phyloP scores from a whole-genome alignment of 2,113 vertebrate genomes.

The cattle (Bos taurus) region ARS-UCD2.0 NC_037347.1:8686001-8686500 shows the following conservation, averaged over 20 bases:
- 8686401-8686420: neutral
- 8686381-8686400: neutral
- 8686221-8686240: neutral
- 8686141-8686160: neutral
- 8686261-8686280: neutral
- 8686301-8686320: neutral
- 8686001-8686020: neutral
- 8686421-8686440: neutral
- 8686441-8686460: neutral
- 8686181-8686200: neutral
- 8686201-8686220: neutral
- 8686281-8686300: neutral
- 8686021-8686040: neutral
- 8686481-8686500: neutral
- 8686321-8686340: neutral
- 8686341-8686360: neutral
- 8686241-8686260: neutral
- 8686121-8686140: neutral
- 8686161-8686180: neutral
- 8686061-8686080: neutral
- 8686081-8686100: no score
- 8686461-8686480: neutral
- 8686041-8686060: neutral
- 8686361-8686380: neutral
- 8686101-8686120: neutral